Percentiles rank a stretch among this genome's conserved stretches.
These are phyloP conservation scores for Junonia oenone DNA, from an alignment of 2,888 invertebrate genomes.

Conservation along the genomic window DNA sequence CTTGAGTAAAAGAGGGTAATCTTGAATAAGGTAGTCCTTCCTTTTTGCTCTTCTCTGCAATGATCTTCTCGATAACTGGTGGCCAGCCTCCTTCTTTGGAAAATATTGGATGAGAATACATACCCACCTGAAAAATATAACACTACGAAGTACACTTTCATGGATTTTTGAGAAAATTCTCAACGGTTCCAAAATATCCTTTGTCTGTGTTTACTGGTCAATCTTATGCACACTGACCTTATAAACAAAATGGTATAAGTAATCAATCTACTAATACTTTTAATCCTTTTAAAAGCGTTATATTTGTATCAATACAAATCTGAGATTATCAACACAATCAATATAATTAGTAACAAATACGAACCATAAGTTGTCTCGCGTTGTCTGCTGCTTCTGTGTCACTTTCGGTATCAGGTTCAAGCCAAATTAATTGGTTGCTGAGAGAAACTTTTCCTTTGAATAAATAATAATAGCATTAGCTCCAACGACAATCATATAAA, in stretches of 20 bases:
- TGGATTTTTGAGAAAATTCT: not conserved
- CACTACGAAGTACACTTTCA: not conserved
- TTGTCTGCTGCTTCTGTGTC: not conserved
- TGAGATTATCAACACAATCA: no score
- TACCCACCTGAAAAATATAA: conserved; percentile 40
- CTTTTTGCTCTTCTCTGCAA: conserved; percentile 39
- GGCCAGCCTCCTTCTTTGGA: conserved; percentile 54
- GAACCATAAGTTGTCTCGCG: not conserved
- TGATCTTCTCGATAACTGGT: conserved; percentile 34
- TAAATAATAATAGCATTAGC: not conserved
- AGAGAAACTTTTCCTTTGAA: not conserved
- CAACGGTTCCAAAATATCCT: no score
- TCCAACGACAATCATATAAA: not conserved
- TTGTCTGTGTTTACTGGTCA: no score
- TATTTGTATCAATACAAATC: no score
- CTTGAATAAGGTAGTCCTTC: conserved; percentile 38
- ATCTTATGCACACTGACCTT: no score
- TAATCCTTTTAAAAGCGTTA: no score
- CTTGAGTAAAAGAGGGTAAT: conserved; percentile 43
- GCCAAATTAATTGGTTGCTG: not conserved
- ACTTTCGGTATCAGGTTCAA: not conserved
- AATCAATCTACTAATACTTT: no score
- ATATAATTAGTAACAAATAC: not conserved
- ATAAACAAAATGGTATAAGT: no score
- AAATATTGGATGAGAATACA: conserved; percentile 45